Percentiles rank a stretch among this genome's conserved stretches.
Evolutionary conservation across 2,888 invertebrate species (phyloP).

Genomic region (Drosophila ezoana): DNA sequence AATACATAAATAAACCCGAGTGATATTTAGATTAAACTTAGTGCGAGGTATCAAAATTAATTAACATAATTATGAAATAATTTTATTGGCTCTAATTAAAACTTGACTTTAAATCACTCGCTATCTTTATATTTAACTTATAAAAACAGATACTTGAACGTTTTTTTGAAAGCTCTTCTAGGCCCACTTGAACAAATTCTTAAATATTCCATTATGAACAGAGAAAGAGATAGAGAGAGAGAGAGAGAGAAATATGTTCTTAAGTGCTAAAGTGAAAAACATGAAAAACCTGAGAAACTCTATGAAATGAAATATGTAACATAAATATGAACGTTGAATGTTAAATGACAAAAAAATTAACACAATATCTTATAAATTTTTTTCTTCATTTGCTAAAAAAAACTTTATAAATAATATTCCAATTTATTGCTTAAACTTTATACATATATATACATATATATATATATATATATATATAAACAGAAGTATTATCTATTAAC

Average conservation of each 20-base stretch:
- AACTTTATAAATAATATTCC: slow-evolving; percentile 47
- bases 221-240: not conserved
- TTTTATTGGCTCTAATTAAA: slow-evolving; percentile 37
- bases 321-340: slow-evolving; percentile 62
- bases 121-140: slow-evolving; percentile 18
- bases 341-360: slow-evolving; percentile 21
- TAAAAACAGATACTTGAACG: slow-evolving; percentile 5
- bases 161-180: slow-evolving; percentile 10
- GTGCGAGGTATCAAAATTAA: slow-evolving; percentile 77
- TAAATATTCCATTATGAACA: slow-evolving; percentile 8
- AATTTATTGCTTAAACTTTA: slow-evolving; percentile 56
- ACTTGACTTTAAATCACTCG: slow-evolving; percentile 49
- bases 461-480: slow-evolving; percentile 14
- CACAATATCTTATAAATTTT: slow-evolving; percentile 4
- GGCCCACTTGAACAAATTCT: slow-evolving; percentile 50
- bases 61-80: slow-evolving; percentile 38
- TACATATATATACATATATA: too few species aligned
- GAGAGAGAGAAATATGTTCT: slow-evolving; percentile 16
- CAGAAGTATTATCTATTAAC: slow-evolving; percentile 54
- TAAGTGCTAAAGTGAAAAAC: slow-evolving; percentile 38
- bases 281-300: slow-evolving; percentile 53
- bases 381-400: slow-evolving; percentile 25
- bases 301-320: slow-evolving; percentile 43
- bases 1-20: slow-evolving; percentile 70
- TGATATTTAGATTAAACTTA: slow-evolving; percentile 83